Conservation (phyloP, 2,113 vertebrate species). For the Microtus pennsylvanicus region DNA sequence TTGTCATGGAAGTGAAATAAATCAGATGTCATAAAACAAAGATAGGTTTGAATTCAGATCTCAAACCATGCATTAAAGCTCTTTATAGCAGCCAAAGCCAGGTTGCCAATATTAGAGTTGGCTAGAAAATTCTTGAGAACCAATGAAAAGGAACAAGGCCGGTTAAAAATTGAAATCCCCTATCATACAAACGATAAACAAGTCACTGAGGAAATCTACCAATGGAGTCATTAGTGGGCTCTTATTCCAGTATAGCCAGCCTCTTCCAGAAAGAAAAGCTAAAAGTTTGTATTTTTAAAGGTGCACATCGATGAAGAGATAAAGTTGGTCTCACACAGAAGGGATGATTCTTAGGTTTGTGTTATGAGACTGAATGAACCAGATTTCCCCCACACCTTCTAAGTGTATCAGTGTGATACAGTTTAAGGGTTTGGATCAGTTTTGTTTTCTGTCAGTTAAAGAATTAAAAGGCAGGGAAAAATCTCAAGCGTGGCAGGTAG, state of each 20-base stretch:
- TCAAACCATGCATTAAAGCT: background rate
- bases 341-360: background rate
- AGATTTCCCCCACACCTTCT: background rate
- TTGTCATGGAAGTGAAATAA: background rate
- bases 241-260: background rate
- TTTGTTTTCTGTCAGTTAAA: background rate
- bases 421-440: too few species aligned
- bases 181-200: background rate
- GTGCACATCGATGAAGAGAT: background rate
- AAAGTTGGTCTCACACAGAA: background rate
- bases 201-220: background rate
- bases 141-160: background rate
- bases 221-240: background rate
- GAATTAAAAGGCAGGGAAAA: background rate
- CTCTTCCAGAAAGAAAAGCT: background rate
- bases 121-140: background rate
- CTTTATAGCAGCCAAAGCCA: background rate
- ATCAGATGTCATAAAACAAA: slow-evolving; percentile 7
- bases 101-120: background rate
- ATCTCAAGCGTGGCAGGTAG: background rate
- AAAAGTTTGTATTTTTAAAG: background rate
- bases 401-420: background rate
- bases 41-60: background rate
- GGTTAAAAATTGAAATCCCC: slow-evolving; percentile 3
- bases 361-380: background rate